Conservation (phyloP, 1,140 invertebrate species). For the Tyrophagus putrescentiae region DNA sequence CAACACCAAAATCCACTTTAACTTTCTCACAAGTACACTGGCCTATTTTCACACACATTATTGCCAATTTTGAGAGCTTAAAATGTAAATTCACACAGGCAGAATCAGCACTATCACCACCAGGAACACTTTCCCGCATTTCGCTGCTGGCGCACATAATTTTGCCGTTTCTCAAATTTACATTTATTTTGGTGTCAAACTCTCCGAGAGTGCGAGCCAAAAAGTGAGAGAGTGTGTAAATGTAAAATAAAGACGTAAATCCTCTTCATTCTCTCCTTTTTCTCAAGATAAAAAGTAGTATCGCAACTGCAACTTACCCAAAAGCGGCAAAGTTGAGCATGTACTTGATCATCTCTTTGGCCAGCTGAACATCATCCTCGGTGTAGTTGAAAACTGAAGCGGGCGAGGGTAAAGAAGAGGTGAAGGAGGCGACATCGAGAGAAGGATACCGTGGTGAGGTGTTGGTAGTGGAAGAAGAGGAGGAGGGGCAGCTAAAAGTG, state of each 20-base stretch:
- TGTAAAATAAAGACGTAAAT: background rate
- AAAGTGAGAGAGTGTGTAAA: background rate
- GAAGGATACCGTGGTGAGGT: background rate
- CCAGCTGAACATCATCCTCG: slow-evolving; percentile 52
- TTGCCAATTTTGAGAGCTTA: no score
- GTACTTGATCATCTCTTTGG: slow-evolving; percentile 50
- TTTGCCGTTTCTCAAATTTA: background rate
- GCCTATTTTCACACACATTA: no score
- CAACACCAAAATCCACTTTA: no score
- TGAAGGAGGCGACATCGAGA: background rate
- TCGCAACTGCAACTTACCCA: slow-evolving; percentile 32
- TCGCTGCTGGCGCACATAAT: background rate
- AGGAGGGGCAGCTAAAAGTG: background rate
- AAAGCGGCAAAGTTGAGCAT: slow-evolving; percentile 41
- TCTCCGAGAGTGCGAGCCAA: background rate
- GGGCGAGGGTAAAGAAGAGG: background rate
- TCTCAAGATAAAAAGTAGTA: background rate
- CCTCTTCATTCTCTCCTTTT: slow-evolving; percentile 16
- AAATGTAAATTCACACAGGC: background rate
- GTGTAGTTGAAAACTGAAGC: slow-evolving; percentile 46
- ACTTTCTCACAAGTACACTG: no score
- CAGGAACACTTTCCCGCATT: no score
- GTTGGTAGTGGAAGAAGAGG: background rate
- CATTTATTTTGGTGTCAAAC: background rate
- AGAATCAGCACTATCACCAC: background rate